phyloP scores from a whole-genome alignment of 2,797 vertebrate genomes.

The Glyptemys insculpta region DNA sequence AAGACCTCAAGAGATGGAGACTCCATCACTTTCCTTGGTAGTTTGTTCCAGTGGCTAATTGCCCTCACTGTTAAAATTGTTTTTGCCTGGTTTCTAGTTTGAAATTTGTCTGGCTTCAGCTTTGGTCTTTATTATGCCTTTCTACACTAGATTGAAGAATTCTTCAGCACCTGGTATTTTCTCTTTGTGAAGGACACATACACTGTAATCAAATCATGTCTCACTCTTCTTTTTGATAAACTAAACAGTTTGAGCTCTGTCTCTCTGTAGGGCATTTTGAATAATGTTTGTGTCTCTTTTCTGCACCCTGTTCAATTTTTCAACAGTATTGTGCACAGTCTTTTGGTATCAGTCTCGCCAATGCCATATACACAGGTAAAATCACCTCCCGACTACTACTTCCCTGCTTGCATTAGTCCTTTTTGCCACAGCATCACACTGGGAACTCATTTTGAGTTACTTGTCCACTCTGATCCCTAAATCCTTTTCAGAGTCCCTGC shows the following conservation, averaged over 20 bases:
- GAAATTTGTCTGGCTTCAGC: not conserved
- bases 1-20: not conserved
- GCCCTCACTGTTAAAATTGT: not conserved
- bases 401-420: not conserved
- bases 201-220: not conserved
- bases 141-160: not conserved
- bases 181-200: not conserved
- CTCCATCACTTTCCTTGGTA: not conserved
- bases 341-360: accelerated
- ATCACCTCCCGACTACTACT: not conserved
- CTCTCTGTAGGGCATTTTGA: not conserved
- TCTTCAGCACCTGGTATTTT: accelerated
- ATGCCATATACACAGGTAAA: not conserved
- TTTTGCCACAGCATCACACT: not conserved
- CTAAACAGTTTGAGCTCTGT: not conserved
- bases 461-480: not conserved
- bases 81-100: not conserved
- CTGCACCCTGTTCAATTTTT: not conserved
- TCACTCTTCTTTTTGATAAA: not conserved
- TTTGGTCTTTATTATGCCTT: not conserved
- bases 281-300: not conserved
- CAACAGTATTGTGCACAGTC: not conserved
- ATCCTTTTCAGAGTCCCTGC: not conserved
- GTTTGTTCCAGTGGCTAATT: not conserved
- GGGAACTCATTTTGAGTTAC: not conserved